Conservation (phyloP, 1,140 invertebrate species). For the Hydropsyche tenuis region DNA sequence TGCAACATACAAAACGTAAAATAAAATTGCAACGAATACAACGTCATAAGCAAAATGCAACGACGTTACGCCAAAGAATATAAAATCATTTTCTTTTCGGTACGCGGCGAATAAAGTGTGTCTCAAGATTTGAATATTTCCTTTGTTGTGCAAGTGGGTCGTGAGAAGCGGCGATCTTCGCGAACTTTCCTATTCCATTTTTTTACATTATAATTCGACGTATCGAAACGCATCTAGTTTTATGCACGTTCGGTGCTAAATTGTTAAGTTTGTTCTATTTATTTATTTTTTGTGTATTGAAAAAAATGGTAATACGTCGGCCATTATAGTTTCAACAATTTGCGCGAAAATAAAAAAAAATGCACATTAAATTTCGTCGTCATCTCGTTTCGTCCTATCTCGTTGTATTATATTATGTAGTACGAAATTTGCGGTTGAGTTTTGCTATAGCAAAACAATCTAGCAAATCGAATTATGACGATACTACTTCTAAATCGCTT, state of each 20-base stretch:
- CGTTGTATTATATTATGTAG: conserved; percentile 1
- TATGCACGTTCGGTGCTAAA: background rate
- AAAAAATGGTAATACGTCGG: too few species aligned
- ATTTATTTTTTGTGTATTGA: background rate
- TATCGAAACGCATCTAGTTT: background rate
- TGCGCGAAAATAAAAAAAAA: too few species aligned
- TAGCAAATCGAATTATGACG: conserved; percentile 3
- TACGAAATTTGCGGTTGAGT: conserved; percentile 11
- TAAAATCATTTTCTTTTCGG: background rate
- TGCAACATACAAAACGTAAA: background rate
- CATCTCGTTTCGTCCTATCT: background rate
- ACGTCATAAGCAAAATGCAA: conserved; percentile 3
- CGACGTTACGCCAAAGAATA: background rate
- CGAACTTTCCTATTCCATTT: background rate
- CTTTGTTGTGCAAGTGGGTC: conserved; percentile 15
- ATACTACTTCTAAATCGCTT: background rate
- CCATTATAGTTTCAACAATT: too few species aligned
- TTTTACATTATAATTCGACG: too few species aligned
- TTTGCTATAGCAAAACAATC: background rate
- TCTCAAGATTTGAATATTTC: conserved; percentile 5
- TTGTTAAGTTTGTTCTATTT: background rate
- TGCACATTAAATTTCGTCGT: background rate
- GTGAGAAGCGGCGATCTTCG: conserved; percentile 15
- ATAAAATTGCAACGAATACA: background rate
- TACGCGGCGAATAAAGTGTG: background rate